Conservation (phyloP, 2,113 vertebrate genomes). For the Zootoca vivipara region DNA sequence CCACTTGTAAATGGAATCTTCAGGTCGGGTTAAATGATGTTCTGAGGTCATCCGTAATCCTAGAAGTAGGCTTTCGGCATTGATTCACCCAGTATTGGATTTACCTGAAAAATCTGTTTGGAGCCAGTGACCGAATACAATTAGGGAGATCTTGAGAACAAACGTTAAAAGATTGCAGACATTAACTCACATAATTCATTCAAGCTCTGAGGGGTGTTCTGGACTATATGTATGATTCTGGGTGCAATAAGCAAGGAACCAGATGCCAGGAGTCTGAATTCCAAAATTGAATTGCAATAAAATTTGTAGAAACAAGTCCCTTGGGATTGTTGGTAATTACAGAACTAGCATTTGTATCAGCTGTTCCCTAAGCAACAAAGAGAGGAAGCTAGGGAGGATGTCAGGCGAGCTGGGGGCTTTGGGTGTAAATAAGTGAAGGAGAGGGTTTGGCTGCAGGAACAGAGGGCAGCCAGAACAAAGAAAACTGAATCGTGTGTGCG, state of each 20-base stretch:
- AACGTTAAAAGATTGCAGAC: not conserved
- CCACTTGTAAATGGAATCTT: not conserved
- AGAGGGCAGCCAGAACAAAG: not conserved
- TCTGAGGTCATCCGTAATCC: not conserved
- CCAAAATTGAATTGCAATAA: slow-evolving; percentile 5
- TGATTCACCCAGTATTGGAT: not conserved
- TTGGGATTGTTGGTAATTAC: slow-evolving; percentile 16
- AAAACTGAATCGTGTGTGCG: not conserved
- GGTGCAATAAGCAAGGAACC: not conserved
- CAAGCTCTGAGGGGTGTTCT: not conserved
- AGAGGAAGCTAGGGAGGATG: not conserved
- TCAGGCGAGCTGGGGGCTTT: not conserved
- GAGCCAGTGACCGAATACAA: not conserved
- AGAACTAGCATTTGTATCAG: not conserved
- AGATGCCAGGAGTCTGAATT: not conserved
- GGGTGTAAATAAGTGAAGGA: not conserved
- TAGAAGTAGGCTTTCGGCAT: not conserved
- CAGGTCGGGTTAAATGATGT: not conserved
- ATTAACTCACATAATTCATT: not conserved
- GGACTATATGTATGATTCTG: not conserved
- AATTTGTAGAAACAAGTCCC: not conserved
- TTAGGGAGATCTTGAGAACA: not conserved
- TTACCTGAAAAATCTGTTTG: not conserved
- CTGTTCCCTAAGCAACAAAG: slow-evolving; percentile 1
- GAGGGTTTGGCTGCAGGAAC: not conserved